phyloP scores from a whole-genome alignment of 2,888 invertebrate genomes.

The Bhutanitis thaidina region DNA sequence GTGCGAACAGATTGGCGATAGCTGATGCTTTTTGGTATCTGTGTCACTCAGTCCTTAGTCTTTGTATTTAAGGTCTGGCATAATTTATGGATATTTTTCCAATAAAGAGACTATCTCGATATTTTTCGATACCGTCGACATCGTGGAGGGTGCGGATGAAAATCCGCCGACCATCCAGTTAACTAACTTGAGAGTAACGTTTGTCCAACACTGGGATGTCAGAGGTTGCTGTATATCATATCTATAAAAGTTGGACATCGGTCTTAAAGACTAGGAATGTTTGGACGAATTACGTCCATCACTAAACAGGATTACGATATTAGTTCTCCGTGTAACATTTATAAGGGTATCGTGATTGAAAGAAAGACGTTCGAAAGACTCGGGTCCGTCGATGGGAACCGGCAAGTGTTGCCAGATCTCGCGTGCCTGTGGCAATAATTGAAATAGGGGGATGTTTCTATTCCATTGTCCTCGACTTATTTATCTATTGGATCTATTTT shows the following conservation, averaged over 20 bases:
- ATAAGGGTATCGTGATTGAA: conserved; percentile 20
- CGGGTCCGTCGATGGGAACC: conserved; percentile 58
- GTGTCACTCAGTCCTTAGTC: too few relatives aligned
- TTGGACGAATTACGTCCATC: neutral
- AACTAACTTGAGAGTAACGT: too few relatives aligned
- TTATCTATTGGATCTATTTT: conserved; percentile 52
- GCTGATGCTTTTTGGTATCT: too few relatives aligned
- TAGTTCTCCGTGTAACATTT: conserved; percentile 22
- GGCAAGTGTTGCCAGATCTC: conserved; percentile 50
- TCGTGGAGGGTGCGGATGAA: too few relatives aligned
- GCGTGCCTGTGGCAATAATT: conserved; percentile 67
- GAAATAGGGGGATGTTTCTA: conserved; percentile 44
- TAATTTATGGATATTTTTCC: too few relatives aligned
- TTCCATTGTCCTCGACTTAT: conserved; percentile 50
- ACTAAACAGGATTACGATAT: conserved; percentile 7
- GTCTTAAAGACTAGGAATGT: neutral
- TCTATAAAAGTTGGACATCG: neutral
- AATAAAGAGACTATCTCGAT: too few relatives aligned
- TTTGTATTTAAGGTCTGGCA: too few relatives aligned
- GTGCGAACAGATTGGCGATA: too few relatives aligned
- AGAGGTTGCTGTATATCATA: too few relatives aligned
- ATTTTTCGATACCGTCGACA: too few relatives aligned
- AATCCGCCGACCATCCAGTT: too few relatives aligned
- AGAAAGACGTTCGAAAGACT: conserved; percentile 14
- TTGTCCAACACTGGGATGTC: too few relatives aligned